Percentiles rank a stretch among this genome's conserved stretches.
phyloP scores from a whole-genome alignment of 2,113 vertebrate species.

The Probosciger aterrimus region DNA sequence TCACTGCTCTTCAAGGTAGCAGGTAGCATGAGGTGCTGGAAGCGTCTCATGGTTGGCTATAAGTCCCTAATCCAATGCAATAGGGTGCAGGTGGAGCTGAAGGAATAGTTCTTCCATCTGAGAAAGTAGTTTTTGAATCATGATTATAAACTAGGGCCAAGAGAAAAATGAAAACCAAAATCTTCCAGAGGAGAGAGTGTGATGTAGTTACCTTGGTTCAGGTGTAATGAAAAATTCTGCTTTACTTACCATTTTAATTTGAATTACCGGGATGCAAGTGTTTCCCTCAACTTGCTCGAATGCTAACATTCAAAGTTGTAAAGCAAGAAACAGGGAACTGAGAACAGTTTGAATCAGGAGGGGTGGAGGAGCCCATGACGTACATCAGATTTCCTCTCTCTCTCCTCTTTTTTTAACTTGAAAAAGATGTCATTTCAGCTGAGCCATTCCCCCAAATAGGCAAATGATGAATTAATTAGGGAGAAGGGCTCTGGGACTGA shows the following conservation, averaged over 20 bases:
- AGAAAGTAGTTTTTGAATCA: neutral
- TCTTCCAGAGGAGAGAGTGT: neutral
- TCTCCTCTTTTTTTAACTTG: neutral
- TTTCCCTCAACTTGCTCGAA: neutral
- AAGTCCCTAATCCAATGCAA: neutral
- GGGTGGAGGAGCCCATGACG: neutral
- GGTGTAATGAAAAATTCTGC: neutral
- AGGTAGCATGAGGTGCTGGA: neutral
- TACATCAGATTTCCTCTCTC: neutral
- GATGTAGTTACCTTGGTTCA: neutral
- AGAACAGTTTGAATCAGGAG: neutral
- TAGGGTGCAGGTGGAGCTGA: neutral
- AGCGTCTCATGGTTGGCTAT: neutral
- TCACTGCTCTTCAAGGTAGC: neutral
- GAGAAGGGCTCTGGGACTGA: neutral
- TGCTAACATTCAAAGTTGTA: neutral
- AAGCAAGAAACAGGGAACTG: neutral
- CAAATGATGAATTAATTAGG: neutral
- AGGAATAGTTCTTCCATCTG: neutral
- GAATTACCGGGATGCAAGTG: neutral
- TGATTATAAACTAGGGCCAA: neutral
- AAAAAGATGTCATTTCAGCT: neutral
- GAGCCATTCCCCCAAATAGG: neutral
- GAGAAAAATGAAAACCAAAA: neutral
- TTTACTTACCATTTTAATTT: neutral